Evolutionary conservation across 2,113 vertebrate genomes (phyloP).

Genomic region (Ifrita kowaldi): DNA sequence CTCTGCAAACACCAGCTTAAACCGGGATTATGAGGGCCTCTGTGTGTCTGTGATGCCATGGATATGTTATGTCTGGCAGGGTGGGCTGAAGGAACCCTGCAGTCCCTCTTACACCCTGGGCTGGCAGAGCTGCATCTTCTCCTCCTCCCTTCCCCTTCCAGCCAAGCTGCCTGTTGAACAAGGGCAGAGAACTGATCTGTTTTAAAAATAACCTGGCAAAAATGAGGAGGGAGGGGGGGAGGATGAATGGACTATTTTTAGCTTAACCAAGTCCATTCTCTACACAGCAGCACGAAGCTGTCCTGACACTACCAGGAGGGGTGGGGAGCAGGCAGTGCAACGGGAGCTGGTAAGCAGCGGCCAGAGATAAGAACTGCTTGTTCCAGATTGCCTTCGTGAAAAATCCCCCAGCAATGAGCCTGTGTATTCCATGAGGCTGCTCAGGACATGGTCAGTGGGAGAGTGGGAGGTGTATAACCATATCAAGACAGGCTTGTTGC

Average conservation of each 20-base stretch:
- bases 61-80: not conserved
- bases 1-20: not conserved
- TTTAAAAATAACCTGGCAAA: slow-evolving; percentile 1
- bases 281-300: not conserved
- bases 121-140: not conserved
- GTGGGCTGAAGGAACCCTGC: not conserved
- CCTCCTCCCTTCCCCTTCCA: not conserved
- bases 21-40: not conserved
- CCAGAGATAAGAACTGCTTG: not conserved
- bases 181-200: not conserved
- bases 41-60: not conserved
- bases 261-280: not conserved
- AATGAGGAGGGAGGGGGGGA: not conserved
- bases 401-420: not conserved
- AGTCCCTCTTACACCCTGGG: too few species aligned
- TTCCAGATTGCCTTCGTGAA: not conserved
- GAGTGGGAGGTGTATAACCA: not conserved
- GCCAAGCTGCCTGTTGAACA: not conserved
- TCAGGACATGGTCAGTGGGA: not conserved
- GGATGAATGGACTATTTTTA: not conserved
- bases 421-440: not conserved
- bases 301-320: not conserved
- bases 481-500: not conserved
- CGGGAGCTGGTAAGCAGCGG: not conserved
- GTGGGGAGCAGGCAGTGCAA: not conserved